These are phyloP conservation scores for Tribolium freemani DNA, from an alignment of 2,888 invertebrate species.

Conservation along the genomic window DNA sequence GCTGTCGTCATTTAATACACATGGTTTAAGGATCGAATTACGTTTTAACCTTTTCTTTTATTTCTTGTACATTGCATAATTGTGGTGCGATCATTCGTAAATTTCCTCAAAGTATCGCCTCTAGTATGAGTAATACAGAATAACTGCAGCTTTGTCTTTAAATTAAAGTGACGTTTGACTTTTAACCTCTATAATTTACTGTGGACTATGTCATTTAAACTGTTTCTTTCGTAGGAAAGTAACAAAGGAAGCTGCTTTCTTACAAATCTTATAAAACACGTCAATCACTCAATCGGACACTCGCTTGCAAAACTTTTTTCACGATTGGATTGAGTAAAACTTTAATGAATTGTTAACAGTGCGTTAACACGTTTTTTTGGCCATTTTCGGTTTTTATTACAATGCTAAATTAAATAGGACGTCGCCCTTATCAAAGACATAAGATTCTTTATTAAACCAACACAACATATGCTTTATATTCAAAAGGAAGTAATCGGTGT, in stretches of 20 bases:
- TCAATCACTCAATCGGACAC: background rate
- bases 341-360: background rate
- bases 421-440: slow-evolving; percentile 40
- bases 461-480: slow-evolving; percentile 59
- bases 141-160: slow-evolving; percentile 38
- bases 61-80: background rate
- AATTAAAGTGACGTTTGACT: slow-evolving; percentile 50
- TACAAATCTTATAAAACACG: background rate
- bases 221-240: slow-evolving; percentile 24
- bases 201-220: slow-evolving; percentile 30
- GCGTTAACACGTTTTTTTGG: background rate
- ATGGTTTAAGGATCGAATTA: slow-evolving; percentile 18
- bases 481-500: slow-evolving; percentile 56
- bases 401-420: slow-evolving; percentile 41
- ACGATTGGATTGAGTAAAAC: background rate
- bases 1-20: slow-evolving; percentile 14
- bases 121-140: slow-evolving; percentile 25
- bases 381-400: slow-evolving; percentile 15
- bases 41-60: background rate
- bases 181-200: slow-evolving; percentile 51
- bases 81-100: slow-evolving; percentile 3
- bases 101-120: slow-evolving; percentile 1
- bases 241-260: slow-evolving; percentile 9
- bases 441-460: slow-evolving; percentile 45
- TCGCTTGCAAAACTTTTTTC: background rate